Base-by-base conservation (phyloP, 2,113 vertebrate species). In the Isurus oxyrinchus region DNA sequence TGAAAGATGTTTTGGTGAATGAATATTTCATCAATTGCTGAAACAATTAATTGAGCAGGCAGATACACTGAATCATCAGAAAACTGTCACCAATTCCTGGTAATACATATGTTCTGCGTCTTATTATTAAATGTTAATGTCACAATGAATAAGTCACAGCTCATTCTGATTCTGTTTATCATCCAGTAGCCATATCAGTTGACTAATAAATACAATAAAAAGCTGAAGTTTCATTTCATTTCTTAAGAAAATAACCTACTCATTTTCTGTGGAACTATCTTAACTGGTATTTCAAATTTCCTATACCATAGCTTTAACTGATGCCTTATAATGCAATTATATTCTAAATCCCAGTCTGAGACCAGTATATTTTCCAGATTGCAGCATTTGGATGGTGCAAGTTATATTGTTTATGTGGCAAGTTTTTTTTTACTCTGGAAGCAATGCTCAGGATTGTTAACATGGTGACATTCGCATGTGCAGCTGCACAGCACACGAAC, bases 81-180 rank as follows among this genome's bases (percentile, higher is more conserved):
- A 94, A 44, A 94, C 59, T 63, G 90, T 23, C 59, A 63, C 14
- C 90, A 94, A 61, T 94, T 94, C 63, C 90, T 94, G 19, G 90
- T 63, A 40, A 63, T 61, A 40, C 61, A 35, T 61, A 61, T 93
- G 55, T 61, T 93, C 31, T 57, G 35, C 23, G 55, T 35, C 53
- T 93, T 61, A 93, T 93, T 61, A 93, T 93, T 93, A 93, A 93
- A 61, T 40, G 90, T 93, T 93, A 61, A 93, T 93, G 90, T 61
- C 57, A 93, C 57, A 93, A 16, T 61, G 31, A 35, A 61, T 93
- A 61, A 93, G 35, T 35, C 3, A n/a, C 90, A 90, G 53, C 27
- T 90, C 53, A 93, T 61, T 40, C 57, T 19, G 57, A 59, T 40
- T n/a, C 59, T 35, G n/a, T 61, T 93, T 63, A 61, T 93, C 57